Conservation (phyloP, 2,113 vertebrate species). For the Cercopithecus mona region DNA sequence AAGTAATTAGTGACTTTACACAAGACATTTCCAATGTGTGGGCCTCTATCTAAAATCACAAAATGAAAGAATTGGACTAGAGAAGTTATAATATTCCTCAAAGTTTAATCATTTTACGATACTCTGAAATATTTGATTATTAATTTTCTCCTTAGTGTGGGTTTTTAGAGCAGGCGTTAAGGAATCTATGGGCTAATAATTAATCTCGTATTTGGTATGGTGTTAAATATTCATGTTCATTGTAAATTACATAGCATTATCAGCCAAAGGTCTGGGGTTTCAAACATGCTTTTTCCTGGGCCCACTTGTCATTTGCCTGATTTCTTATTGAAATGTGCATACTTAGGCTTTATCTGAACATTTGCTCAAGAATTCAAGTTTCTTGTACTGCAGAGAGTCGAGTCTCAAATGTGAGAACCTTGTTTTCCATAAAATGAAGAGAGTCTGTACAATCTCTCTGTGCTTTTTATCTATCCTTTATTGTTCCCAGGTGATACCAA, state of each 20-base stretch:
- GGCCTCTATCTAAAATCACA: background rate
- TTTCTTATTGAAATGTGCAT: background rate
- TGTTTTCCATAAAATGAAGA: background rate
- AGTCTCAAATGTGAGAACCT: background rate
- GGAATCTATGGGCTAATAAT: slow-evolving; percentile 62
- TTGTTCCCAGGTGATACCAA: background rate
- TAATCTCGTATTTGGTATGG: slow-evolving; percentile 32
- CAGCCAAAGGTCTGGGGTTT: background rate
- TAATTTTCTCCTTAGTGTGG: slow-evolving; percentile 54
- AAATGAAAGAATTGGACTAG: background rate
- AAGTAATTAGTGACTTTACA: background rate
- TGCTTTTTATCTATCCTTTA: background rate
- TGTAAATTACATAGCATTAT: slow-evolving; percentile 43
- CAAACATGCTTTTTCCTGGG: background rate
- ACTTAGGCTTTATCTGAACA: background rate
- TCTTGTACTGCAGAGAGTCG: background rate
- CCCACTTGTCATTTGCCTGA: background rate
- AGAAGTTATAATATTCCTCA: background rate
- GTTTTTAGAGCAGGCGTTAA: slow-evolving; percentile 33
- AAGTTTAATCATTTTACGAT: slow-evolving; percentile 7
- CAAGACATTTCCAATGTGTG: background rate
- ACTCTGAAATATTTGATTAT: slow-evolving; percentile 59
- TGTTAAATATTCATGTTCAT: slow-evolving; percentile 68
- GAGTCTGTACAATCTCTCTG: background rate
- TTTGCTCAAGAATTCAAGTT: background rate